A percentile compares a stretch with the other conserved stretches of the same genome.
phyloP scores from a whole-genome alignment of 2,888 invertebrate genomes.

The Gisinianus flammeolus region DNA sequence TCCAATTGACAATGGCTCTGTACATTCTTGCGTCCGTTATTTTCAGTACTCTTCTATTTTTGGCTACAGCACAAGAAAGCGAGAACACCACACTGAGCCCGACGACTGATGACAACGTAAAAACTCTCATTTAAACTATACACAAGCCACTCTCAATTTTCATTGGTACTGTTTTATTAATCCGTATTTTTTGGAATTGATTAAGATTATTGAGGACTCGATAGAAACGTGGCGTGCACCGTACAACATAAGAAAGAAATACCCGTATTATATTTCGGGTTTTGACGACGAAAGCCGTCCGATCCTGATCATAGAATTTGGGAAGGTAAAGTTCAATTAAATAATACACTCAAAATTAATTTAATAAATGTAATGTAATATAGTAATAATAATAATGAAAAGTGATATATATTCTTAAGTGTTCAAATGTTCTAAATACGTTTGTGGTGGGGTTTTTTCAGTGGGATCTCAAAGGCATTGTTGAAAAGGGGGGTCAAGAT shows the following conservation, averaged over 20 bases:
- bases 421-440: neutral
- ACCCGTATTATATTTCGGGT: neutral
- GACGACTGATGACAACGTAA: neutral
- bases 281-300: neutral
- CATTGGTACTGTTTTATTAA: neutral
- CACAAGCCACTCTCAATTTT: too few species aligned
- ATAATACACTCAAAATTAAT: neutral
- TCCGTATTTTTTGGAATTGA: too few species aligned
- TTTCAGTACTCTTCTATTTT: neutral
- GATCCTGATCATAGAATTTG: neutral
- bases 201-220: neutral
- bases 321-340: neutral
- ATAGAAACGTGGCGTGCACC: neutral
- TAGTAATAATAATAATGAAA: too few species aligned
- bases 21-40: too few species aligned
- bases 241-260: neutral
- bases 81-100: neutral
- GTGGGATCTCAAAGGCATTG: neutral
- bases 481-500: neutral
- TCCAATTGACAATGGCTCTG: too few species aligned
- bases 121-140: too few species aligned
- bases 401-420: too few species aligned
- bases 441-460: neutral
- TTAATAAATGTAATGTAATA: too few species aligned
- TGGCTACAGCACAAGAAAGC: neutral